Percentiles rank a stretch among this genome's conserved stretches.
Conservation (phyloP, 2,888 invertebrate genomes). For the Latrodectus hesperus region DNA sequence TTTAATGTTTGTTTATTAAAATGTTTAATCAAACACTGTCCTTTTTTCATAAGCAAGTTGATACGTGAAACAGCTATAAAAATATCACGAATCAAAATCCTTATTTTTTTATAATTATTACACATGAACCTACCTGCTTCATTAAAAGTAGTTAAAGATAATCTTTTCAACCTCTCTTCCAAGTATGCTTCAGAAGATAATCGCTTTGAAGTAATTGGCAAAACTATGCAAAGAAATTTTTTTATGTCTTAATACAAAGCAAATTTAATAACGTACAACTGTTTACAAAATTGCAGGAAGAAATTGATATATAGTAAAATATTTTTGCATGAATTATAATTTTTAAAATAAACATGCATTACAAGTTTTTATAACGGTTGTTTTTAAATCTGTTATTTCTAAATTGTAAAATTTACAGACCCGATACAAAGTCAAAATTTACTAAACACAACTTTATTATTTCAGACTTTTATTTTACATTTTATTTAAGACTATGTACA, state of each 20-base stretch:
- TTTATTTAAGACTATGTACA: background rate
- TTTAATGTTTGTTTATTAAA: too few species aligned
- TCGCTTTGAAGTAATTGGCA: conserved; percentile 71
- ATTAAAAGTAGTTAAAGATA: conserved; percentile 91
- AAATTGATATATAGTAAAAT: background rate
- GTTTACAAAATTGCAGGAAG: background rate
- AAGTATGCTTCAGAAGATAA: conserved; percentile 79
- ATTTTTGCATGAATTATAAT: background rate
- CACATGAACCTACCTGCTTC: conserved; percentile 80
- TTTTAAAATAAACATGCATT: background rate
- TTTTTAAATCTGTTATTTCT: background rate
- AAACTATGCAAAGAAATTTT: conserved; percentile 71
- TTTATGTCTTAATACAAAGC: background rate
- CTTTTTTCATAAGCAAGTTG: background rate
- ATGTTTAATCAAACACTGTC: too few species aligned
- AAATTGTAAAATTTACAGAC: too few species aligned
- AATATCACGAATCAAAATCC: background rate
- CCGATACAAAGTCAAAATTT: too few species aligned
- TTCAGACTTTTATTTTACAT: background rate
- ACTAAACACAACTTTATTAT: too few species aligned
- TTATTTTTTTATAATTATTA: background rate
- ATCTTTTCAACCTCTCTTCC: conserved; percentile 88
- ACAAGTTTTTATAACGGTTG: background rate
- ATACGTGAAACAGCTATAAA: background rate
- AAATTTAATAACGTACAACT: background rate